Evolutionary conservation across 2,113 vertebrate genomes (phyloP), one percentile per base, ranked within the genome.

Genomic region (Trichechus manatus): DNA sequence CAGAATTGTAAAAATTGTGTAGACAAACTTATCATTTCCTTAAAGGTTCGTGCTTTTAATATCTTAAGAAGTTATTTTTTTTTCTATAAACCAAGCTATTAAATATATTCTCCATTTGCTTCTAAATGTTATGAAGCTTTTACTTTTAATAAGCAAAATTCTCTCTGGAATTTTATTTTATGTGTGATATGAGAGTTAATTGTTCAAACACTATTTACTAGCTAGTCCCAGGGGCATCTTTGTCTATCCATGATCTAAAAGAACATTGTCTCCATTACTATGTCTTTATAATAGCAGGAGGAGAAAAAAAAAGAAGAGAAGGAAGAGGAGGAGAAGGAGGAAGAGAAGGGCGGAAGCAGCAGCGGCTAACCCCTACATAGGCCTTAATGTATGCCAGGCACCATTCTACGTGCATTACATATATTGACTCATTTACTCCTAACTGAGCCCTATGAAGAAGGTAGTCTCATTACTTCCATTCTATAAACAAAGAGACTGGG

Each of bases 31-130:
- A 84, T 36, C 13, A 56, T 74, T 66, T 91, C 9, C 20, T 31
- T 87, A 95, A 82, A 87, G n/a, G 5, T 42, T 94, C 87, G 22
- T 82, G 20, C 10, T 95, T 84, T 86, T 87, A 66, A 66, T 72
- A 66, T 70, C 36, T 70, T 93, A 66, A 78, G 6, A 82, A 47
- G n/a, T n/a, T n/a, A 13, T 53, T 33, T 81, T n/a, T 63, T 47
- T 8, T 3, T 13, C 23, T 11, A 19, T 64, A 74, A 77, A 72
- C 13, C 29, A 79, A 91, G 7, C 19, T 81, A 19, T 68, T 95
- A 81, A 92, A 44, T 5, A 85, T 29, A 81, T 42, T 86, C n/a
- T 86, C 59, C 23, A 61, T 83, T 93, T 53, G 47, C 47, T 77
- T 91, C n/a, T 83, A 72, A 83, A 50, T 75, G 20, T 86, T 25